Evolutionary conservation across 2,797 vertebrate genomes (phyloP), one percentile per base, ranked within the genome.

Genomic region (Monodelphis domestica): DNA sequence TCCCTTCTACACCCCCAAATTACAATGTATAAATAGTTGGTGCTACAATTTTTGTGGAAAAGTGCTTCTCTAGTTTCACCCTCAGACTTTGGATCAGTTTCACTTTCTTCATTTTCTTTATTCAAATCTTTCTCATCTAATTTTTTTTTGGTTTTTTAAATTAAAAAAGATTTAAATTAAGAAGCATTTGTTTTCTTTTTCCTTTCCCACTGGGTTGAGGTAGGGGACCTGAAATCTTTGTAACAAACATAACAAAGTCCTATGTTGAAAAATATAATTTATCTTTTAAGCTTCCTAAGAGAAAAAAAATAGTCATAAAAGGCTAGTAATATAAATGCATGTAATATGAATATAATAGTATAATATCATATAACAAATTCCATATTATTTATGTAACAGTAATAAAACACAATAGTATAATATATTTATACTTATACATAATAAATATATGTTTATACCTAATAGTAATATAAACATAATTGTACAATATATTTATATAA

Each of bases 71-170:
- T n/a, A n/a, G n/a, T n/a, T n/a, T n/a, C n/a, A n/a, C n/a, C n/a
- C n/a, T 70, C n/a, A 21, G 1, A 45, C 33, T 21, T 88, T 88
- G 52, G 55, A 95, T 90, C 91, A 70, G 78, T 89, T 57, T 92
- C 38, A 38, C 93, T 70, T 54, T 26, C 17, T 24, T 95, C n/a
- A 11, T 94, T 96, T 96, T 94, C 88, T 96, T 96, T 94, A 89
- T 90, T 92, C 59, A 84, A 87, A 33, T 94, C 26, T 95, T 95
- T 93, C 45, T 90, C 33, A 28, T 91, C 24, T 91, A n/a, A 4
- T 89, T 15, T 38, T 38, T n/a, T 63, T 38, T 2, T 29, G 59
- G 11, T 2, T 57, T 59, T 11, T 57, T 11, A 38, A 38, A 7
- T 57, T 3, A 30, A 24, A 45, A 10, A 24, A 9, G 70, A 55